Evolutionary conservation across 2,797 vertebrate species (phyloP).

Genomic region (Anisognathus igniventris): DNA sequence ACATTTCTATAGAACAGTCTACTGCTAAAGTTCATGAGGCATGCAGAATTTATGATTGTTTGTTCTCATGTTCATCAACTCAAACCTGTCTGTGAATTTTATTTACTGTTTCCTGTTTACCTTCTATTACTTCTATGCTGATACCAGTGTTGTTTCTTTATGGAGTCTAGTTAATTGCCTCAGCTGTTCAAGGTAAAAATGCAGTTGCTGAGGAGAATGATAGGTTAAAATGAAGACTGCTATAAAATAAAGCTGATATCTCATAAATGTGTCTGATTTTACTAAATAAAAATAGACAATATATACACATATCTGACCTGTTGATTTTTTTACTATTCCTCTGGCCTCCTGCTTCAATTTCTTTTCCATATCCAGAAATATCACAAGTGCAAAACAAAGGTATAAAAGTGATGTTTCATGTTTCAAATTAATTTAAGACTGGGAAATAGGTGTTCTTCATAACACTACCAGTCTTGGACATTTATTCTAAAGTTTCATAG

Average conservation of each 20-base stretch:
- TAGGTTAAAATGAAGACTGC: background rate
- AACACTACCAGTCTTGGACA: background rate
- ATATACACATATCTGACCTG: background rate
- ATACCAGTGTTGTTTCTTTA: background rate
- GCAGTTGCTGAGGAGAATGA: background rate
- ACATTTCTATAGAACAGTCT: background rate
- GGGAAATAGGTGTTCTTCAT: slow-evolving; percentile 36
- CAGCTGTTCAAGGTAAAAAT: background rate
- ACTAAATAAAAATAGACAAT: background rate
- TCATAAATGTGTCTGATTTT: background rate
- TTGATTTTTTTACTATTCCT: background rate
- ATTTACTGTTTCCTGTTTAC: background rate
- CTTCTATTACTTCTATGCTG: background rate
- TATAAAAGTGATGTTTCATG: slow-evolving; percentile 19
- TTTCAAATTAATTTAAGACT: background rate
- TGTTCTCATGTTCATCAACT: background rate
- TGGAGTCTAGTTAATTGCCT: background rate
- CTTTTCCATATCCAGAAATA: background rate
- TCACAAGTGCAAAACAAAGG: slow-evolving; percentile 15
- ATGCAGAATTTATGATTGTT: background rate
- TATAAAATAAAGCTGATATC: background rate
- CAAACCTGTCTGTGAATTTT: background rate
- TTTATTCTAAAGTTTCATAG: slow-evolving; percentile 53
- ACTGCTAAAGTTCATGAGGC: background rate
- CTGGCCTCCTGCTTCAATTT: background rate